phyloP scores from a whole-genome alignment of 2,113 vertebrate genomes.

The Castor canadensis region DNA sequence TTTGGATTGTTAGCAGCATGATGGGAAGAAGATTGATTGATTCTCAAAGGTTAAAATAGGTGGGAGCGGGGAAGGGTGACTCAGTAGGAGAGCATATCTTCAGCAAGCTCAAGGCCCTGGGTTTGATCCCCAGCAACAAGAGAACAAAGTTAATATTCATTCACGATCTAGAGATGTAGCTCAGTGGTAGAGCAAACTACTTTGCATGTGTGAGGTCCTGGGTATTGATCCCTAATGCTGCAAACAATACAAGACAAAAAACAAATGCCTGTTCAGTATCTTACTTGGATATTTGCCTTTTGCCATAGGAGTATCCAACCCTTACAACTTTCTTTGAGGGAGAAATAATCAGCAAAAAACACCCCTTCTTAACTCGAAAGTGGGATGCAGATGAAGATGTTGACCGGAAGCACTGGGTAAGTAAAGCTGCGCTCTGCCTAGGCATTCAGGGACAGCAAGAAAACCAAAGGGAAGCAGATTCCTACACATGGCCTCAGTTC shows the following conservation, averaged over 20 bases:
- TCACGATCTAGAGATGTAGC: not conserved
- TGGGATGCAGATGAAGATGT: slow-evolving; percentile 99
- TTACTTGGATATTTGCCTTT: slow-evolving; percentile 52
- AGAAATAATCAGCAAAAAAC: slow-evolving; percentile 97
- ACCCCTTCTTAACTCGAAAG: slow-evolving; percentile 97
- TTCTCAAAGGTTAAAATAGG: not conserved
- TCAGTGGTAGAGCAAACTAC: not conserved
- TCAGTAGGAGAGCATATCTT: not conserved
- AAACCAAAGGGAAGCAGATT: not conserved
- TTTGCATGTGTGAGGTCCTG: not conserved
- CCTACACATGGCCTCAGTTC: not conserved
- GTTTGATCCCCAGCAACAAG: not conserved
- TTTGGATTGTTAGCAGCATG: not conserved
- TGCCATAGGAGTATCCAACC: slow-evolving; percentile 94
- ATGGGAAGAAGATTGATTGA: not conserved
- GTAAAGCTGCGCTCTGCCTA: not conserved
- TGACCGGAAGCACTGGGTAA: slow-evolving; percentile 98
- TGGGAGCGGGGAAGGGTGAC: too few species aligned
- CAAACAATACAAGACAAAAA: not conserved
- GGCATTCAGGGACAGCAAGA: not conserved
- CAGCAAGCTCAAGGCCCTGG: not conserved
- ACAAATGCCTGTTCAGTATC: not conserved
- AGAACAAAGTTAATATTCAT: not conserved
- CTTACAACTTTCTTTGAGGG: slow-evolving; percentile 99
- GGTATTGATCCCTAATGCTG: not conserved